phyloP scores from a whole-genome alignment of 2,888 invertebrate species.

The Falcaria lacertinaria region DNA sequence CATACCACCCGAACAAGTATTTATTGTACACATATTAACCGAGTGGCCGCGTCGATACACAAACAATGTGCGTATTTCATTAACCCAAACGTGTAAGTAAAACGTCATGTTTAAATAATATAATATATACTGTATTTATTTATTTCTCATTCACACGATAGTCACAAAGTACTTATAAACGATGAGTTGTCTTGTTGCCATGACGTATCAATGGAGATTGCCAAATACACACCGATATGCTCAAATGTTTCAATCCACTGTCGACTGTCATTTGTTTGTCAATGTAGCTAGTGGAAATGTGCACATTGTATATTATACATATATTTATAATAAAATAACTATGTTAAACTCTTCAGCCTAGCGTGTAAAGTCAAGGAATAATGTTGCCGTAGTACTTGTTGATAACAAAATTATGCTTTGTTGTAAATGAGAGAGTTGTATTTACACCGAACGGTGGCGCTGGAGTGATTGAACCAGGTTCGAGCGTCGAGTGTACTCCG shows the following conservation, averaged over 20 bases:
- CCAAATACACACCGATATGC: conserved; percentile 58
- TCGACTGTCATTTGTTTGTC: conserved; percentile 29
- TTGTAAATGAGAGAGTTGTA: conserved; percentile 65
- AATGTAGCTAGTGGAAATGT: conserved; percentile 46
- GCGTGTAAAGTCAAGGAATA: conserved; percentile 59
- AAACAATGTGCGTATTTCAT: conserved; percentile 68
- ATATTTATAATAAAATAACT: conserved; percentile 46
- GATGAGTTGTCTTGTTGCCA: conserved; percentile 21
- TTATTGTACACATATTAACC: conserved; percentile 23
- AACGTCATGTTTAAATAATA: conserved; percentile 21
- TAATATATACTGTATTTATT: conserved; percentile 30
- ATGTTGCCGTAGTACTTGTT: conserved; percentile 71
- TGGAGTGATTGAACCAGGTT: no score
- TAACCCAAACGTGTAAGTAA: conserved; percentile 28
- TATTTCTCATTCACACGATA: conserved; percentile 32
- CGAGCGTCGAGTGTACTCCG: no score
- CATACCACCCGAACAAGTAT: conserved; percentile 2
- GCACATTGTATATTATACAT: conserved; percentile 59
- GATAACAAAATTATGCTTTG: conserved; percentile 70
- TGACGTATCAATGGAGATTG: conserved; percentile 33
- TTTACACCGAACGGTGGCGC: conserved; percentile 59
- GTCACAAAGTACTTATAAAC: conserved; percentile 57
- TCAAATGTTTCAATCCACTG: conserved; percentile 47
- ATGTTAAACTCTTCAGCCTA: conserved; percentile 56
- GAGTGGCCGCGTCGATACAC: conserved; percentile 40